A percentile compares a stretch with the other conserved stretches of the same genome.
These are phyloP conservation scores for Tor tambroides DNA, from an alignment of 2,113 vertebrate genomes.

Conservation along the genomic window DNA sequence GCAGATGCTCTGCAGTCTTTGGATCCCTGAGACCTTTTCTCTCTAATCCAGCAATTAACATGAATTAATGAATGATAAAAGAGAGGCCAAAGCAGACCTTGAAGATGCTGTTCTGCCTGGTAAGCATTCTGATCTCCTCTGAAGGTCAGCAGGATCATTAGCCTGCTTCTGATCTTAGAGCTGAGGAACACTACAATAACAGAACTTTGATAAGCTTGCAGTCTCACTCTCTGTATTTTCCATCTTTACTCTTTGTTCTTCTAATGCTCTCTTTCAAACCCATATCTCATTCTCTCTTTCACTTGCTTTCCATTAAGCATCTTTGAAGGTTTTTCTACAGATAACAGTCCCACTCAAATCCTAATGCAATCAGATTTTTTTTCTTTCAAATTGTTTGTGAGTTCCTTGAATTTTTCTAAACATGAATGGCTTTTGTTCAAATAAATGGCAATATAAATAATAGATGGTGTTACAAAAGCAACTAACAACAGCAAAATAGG, in stretches of 20 bases:
- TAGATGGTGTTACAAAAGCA: background rate
- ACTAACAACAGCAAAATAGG: background rate
- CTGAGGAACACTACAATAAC: conserved; percentile 57
- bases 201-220: conserved; percentile 65
- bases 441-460: background rate
- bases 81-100: conserved; percentile 67
- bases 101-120: conserved; percentile 73
- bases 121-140: conserved; percentile 72
- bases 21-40: conserved; percentile 65
- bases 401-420: background rate
- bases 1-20: conserved; percentile 48
- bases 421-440: background rate
- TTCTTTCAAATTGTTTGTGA: background rate
- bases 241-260: background rate
- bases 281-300: background rate
- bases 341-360: conserved; percentile 47
- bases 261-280: conserved; percentile 46
- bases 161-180: conserved; percentile 67
- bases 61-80: conserved; percentile 75
- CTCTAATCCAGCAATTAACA: conserved; percentile 75
- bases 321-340: conserved; percentile 59
- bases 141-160: conserved; percentile 72
- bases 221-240: background rate
- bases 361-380: conserved; percentile 1
- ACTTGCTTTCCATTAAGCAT: conserved; percentile 28